These are phyloP conservation scores for Rhea pennata DNA, from an alignment of 2,113 vertebrate genomes.

Conservation along the genomic window DNA sequence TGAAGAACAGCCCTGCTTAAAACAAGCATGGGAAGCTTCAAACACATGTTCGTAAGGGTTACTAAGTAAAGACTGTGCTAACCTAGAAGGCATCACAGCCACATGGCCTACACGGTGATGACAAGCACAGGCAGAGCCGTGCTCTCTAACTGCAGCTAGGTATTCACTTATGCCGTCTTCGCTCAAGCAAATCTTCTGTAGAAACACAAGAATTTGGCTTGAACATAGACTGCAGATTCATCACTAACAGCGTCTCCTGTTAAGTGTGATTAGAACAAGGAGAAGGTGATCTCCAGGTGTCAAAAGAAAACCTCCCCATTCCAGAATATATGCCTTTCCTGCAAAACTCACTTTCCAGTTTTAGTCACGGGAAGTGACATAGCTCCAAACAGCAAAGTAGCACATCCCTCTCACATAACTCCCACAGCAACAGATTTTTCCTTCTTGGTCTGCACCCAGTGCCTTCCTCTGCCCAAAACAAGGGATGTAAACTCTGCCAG, in stretches of 20 bases:
- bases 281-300: not conserved
- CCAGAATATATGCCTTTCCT: too few relatives aligned
- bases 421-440: too few relatives aligned
- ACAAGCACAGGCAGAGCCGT: not conserved
- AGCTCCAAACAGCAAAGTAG: not conserved
- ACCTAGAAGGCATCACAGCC: not conserved
- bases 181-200: not conserved
- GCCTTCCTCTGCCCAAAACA: not conserved
- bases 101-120: not conserved
- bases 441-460: not conserved
- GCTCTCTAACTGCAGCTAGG: not conserved
- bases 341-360: not conserved
- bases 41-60: not conserved
- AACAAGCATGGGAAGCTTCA: not conserved
- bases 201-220: not conserved
- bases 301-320: not conserved
- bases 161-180: not conserved
- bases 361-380: not conserved
- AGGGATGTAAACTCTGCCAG: not conserved
- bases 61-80: not conserved
- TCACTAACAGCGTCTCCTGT: rapidly evolving
- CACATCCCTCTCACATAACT: not conserved
- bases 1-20: not conserved
- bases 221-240: not conserved
- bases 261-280: not conserved